A percentile compares a stretch with the other conserved stretches of the same genome.
Evolutionary conservation across 2,797 vertebrate species (phyloP).

Genomic region (Sphenopsis melanotis): DNA sequence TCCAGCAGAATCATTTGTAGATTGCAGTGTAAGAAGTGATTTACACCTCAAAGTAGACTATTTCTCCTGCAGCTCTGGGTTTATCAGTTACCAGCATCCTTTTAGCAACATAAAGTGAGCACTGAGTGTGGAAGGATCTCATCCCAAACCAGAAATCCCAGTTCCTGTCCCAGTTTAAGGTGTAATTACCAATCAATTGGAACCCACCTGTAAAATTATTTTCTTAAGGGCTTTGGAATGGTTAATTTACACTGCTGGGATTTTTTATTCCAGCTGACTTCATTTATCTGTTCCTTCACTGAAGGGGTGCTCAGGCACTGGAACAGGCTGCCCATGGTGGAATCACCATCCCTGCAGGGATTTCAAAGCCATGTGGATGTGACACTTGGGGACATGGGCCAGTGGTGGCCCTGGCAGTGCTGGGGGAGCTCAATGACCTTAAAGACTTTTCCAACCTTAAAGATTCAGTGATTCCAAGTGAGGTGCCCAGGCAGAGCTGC

Average conservation of each 20-base stretch:
- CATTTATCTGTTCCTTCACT: not conserved
- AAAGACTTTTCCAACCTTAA: not conserved
- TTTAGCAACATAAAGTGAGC: not conserved
- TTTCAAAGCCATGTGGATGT: not conserved
- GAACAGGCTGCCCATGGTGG: not conserved
- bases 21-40: not conserved
- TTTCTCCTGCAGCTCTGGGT: not conserved
- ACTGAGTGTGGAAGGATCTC: not conserved
- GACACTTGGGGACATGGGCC: not conserved
- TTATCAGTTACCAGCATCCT: not conserved
- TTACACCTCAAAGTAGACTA: not conserved
- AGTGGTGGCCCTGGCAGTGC: not conserved
- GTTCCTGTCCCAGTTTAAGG: not conserved
- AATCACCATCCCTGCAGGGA: not conserved
- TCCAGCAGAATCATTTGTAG: not conserved
- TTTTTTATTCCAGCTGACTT: not conserved
- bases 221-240: not conserved
- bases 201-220: not conserved
- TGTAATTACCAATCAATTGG: not conserved
- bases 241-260: not conserved
- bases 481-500: not conserved
- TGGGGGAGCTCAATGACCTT: not conserved
- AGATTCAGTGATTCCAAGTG: not conserved
- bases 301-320: not conserved
- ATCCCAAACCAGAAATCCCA: not conserved